A percentile compares a stretch with the other conserved stretches of the same genome.
Evolutionary conservation across 2,888 invertebrate species (phyloP).

Genomic region (Drosophila koepferae): DNA sequence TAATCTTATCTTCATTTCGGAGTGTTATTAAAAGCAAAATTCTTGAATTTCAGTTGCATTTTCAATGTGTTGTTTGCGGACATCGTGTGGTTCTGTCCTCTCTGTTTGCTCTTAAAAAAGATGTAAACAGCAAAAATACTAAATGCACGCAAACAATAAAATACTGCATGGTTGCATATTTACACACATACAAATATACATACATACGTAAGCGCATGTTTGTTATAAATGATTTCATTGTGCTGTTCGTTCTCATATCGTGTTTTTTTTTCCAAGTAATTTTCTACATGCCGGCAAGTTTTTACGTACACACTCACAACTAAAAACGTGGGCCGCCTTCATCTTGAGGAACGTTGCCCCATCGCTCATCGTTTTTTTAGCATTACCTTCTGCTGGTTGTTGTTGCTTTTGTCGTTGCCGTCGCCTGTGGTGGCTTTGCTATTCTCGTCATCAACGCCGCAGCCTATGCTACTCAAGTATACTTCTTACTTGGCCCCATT

Average conservation of each 20-base stretch:
- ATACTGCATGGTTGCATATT: not conserved
- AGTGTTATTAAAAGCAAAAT: not conserved
- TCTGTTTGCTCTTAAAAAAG: conserved; percentile 2
- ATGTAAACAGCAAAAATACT: conserved; percentile 10
- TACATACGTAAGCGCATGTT: conserved; percentile 25
- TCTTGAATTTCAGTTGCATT: not conserved
- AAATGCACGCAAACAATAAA: conserved; percentile 5
- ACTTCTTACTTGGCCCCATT: conserved; percentile 33
- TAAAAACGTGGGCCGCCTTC: conserved; percentile 58
- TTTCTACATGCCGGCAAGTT: conserved; percentile 67
- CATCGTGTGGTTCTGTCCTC: not conserved
- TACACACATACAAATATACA: not conserved
- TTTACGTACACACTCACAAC: conserved; percentile 25
- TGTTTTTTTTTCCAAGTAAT: conserved; percentile 71
- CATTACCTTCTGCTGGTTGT: conserved; percentile 44
- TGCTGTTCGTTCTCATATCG: conserved; percentile 62
- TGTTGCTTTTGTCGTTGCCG: conserved; percentile 27
- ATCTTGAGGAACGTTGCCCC: conserved; percentile 59
- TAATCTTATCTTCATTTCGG: not conserved
- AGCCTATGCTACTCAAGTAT: conserved; percentile 67
- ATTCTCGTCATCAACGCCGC: conserved; percentile 72
- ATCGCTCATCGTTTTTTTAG: conserved; percentile 55
- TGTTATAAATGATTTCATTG: conserved; percentile 76
- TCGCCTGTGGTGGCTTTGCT: conserved; percentile 62
- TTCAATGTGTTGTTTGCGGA: not conserved